Evolutionary conservation across 2,113 vertebrate genomes (phyloP), one percentile per base, ranked within the genome.

Genomic region (Cyprinus carpio): DNA sequence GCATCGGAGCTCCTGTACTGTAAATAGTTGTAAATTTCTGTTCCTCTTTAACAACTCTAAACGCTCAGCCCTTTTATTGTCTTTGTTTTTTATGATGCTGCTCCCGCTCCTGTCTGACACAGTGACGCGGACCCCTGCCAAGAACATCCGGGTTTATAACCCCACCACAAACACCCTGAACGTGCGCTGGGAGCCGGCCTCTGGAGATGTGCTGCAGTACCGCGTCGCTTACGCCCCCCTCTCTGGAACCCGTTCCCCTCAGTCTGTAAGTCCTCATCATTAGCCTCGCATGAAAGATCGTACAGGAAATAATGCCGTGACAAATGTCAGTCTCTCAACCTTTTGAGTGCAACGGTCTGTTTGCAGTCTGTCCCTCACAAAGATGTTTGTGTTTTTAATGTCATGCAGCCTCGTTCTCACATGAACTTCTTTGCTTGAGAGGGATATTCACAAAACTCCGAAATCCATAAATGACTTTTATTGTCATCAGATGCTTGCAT

Each of bases 141-240:
- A 94, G 90, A 97, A 97, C 78, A 92, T 99, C 87, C 94, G 96
- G 80, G 95, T 99, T 86, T 99, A 94, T 91, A 98, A 98, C 89
- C 98, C 98, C 11, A 95, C 96, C 4, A 95, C 96, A 87, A 99
- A 98, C 93, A 97, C 94, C 84, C 93, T 99, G 83, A 97, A 97
- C 6, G 96, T 99, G 60, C 97, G 96, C 75, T 99, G 98, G 98
- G 97, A 98, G 83, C 93, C 96, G 15, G 97, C 98, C 11, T 95
- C 96, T 0, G 97, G 97, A 49, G 95, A 95, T 2, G 98, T 99
- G 5, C 95, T 95, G 85, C 95, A 98, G 90, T 99, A 99, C 11
- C 95, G 95, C 23, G 90, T 99, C 77, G 94, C 94, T 88, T 99
- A 98, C 10, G 37, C 96, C 85, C 95, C 98, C 20, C 23, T 95